A percentile compares a stretch with the other conserved stretches of the same genome.
Conservation (phyloP, 2,113 vertebrate species). For the Lagenorhynchus albirostris region DNA sequence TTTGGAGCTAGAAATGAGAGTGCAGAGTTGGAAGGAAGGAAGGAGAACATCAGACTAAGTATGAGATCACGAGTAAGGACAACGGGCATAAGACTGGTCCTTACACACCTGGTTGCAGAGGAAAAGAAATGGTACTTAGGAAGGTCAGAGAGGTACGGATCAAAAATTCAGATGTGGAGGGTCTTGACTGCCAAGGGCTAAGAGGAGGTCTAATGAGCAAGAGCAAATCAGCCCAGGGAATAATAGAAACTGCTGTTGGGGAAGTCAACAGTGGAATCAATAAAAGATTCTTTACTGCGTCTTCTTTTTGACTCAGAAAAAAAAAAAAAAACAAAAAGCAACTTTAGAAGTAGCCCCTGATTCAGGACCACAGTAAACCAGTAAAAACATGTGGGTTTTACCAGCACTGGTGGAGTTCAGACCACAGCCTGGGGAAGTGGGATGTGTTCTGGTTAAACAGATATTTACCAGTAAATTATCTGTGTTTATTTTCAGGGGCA, state of each 20-base stretch:
- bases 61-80: not conserved
- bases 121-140: not conserved
- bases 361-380: slow-evolving; percentile 18
- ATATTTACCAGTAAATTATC: slow-evolving; percentile 57
- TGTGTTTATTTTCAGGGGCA: slow-evolving; percentile 55
- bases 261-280: not conserved
- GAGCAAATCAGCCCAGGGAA: not conserved
- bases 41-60: not conserved
- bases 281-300: not conserved
- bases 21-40: not conserved
- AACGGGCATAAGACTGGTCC: not conserved
- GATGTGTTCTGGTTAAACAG: slow-evolving; percentile 50
- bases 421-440: not conserved
- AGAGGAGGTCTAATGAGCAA: not conserved
- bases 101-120: not conserved
- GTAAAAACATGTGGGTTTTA: not conserved
- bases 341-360: slow-evolving; percentile 25
- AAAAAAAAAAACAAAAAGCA: not conserved
- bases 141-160: not conserved
- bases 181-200: not conserved
- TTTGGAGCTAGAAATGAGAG: not conserved
- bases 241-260: not conserved
- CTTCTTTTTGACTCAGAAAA: not conserved
- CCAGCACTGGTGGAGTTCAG: not conserved
- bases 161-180: not conserved